Percentiles rank a stretch among this genome's conserved stretches.
Evolutionary conservation across 2,888 invertebrate genomes (phyloP).

Genomic region (Pasiphila rectangulata): DNA sequence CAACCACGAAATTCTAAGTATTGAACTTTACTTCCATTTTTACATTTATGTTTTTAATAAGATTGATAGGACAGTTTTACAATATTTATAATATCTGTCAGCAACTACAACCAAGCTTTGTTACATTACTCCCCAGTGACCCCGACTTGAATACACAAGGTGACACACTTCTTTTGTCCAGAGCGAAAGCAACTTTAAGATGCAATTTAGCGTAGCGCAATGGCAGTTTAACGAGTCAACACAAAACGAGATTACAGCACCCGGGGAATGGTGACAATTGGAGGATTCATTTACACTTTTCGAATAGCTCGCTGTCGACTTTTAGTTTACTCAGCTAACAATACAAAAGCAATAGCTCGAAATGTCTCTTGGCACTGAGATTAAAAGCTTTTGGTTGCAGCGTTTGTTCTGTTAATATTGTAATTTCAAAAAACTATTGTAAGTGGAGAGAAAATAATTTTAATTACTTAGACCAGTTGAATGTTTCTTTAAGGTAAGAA

Average conservation of each 20-base stretch:
- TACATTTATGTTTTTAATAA: too few species aligned
- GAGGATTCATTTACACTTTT: slow-evolving; percentile 32
- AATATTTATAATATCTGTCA: too few species aligned
- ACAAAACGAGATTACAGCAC: slow-evolving; percentile 44
- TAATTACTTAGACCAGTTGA: too few species aligned
- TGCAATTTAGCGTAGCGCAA: slow-evolving; percentile 38
- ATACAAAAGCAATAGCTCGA: background rate
- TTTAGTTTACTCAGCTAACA: slow-evolving; percentile 19
- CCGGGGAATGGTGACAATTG: slow-evolving; percentile 33
- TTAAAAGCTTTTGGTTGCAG: background rate
- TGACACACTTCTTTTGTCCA: slow-evolving; percentile 26
- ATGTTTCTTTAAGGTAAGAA: too few species aligned
- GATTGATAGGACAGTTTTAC: too few species aligned
- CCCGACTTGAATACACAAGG: slow-evolving; percentile 11
- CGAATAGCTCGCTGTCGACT: slow-evolving; percentile 13
- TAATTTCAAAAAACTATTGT: background rate
- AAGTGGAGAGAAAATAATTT: too few species aligned
- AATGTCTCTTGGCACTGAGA: background rate
- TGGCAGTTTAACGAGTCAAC: slow-evolving; percentile 45
- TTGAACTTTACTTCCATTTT: too few species aligned
- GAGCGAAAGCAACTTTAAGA: slow-evolving; percentile 32
- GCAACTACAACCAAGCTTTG: background rate
- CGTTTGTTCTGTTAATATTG: background rate
- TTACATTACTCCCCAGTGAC: background rate
- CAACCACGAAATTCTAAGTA: too few species aligned